Conservation (phyloP, 2,113 vertebrate species). For the Seriola quinqueradiata region DNA sequence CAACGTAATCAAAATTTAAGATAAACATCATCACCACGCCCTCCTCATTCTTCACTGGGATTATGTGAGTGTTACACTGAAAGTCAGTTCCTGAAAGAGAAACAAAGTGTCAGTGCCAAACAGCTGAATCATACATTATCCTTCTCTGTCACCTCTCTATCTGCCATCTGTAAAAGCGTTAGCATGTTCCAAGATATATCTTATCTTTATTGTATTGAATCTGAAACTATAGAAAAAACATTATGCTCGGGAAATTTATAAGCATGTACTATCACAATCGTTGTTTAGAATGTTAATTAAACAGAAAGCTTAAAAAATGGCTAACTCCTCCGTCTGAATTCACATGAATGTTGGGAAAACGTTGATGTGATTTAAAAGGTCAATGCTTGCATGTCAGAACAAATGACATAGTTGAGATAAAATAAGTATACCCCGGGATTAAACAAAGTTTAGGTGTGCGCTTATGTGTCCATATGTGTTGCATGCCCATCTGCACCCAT, state of each 20-base stretch:
- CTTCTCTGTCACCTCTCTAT: background rate
- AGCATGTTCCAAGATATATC: background rate
- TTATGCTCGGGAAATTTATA: background rate
- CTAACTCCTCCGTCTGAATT: conserved; percentile 30
- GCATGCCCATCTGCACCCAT: background rate
- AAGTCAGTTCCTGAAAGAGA: conserved; percentile 91
- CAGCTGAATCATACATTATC: background rate
- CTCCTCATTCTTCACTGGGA: conserved; percentile 98
- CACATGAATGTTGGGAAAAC: conserved; percentile 30
- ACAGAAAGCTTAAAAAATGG: conserved; percentile 8
- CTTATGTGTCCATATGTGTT: conserved; percentile 4
- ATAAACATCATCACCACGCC: conserved; percentile 99
- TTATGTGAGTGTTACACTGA: conserved; percentile 95
- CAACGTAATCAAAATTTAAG: conserved; percentile 94
- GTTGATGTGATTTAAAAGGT: conserved; percentile 60
- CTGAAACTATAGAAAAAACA: background rate
- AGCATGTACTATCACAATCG: background rate
- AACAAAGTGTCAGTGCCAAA: conserved; percentile 51
- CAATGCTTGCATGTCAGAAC: conserved; percentile 47
- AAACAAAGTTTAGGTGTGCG: conserved; percentile 1
- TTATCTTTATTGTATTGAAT: background rate
- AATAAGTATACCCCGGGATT: conserved; percentile 45
- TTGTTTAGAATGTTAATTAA: conserved; percentile 18
- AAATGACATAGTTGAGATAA: conserved; percentile 34
- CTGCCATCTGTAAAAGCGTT: background rate